Evolutionary conservation across 1,140 invertebrate species (phyloP), one percentile per base, ranked within the genome.

Genomic region (Drosophila parvula): DNA sequence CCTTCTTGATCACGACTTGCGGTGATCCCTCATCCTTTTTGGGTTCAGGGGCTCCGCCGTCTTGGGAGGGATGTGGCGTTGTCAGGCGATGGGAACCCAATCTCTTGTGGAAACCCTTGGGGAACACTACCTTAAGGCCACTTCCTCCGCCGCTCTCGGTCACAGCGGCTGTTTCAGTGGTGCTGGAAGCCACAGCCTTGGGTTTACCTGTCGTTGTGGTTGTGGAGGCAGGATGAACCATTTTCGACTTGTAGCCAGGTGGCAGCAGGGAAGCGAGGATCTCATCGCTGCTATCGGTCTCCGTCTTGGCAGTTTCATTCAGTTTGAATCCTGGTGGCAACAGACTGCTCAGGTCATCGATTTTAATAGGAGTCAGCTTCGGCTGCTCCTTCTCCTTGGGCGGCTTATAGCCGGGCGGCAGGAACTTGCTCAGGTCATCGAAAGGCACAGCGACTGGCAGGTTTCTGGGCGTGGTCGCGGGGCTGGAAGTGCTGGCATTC

Each of bases 31-130:
- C 51, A 9, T 55, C 51, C 53, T 71, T 71, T 43, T 85, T 89
- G 40, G 92, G 53, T 73, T 91, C 59, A 40, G 81, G 62, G 43
- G 93, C 59, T 16, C 30, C 59, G 2, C 38, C 62, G 0, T 89
- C 84, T 0, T 60, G 51, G 1, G 81, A 45, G 4, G 83, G 67
- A 90, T 93, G 92, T 1, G 94, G 92, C 4, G 95, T 95, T 22
- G 95, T 95, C 8, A 94, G 91, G 86, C 95, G 94, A 45, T 94
- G 92, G 4, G 93, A 91, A 6, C 94, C 93, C 70, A 95, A 93
- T 70, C 95, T 93, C n/a, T 95, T 95, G 45, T 96, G 96, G 34
- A 96, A 95, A 89, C 96, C 93, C 64, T 95, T 96, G 8, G 96
- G 96, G 74, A 97, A 97, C 4, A 97, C 95, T 10, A 97, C 90